Conservation (phyloP, 2,113 vertebrate genomes). For the Pollachius pollachius region DNA sequence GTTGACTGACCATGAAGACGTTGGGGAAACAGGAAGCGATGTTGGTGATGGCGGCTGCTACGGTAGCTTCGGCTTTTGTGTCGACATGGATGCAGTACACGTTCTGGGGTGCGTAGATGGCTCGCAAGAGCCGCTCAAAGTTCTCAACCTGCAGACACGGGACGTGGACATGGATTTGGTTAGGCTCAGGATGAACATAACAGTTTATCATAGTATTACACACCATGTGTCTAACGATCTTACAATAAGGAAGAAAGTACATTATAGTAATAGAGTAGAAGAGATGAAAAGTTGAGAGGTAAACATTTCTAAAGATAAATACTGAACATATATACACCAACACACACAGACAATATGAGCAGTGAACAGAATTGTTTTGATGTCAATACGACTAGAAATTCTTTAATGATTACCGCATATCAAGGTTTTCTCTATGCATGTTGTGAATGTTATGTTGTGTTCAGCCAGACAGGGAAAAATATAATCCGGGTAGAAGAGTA, state of each 20-base stretch:
- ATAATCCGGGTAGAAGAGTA: too few species aligned
- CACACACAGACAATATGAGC: too few species aligned
- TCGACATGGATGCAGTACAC: conserved; percentile 80
- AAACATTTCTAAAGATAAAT: too few species aligned
- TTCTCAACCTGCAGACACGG: conserved; percentile 23
- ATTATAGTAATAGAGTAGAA: neutral
- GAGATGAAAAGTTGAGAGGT: too few species aligned
- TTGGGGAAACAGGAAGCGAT: conserved; percentile 82
- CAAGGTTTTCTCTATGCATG: too few species aligned
- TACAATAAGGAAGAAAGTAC: neutral
- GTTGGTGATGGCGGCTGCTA: conserved; percentile 66
- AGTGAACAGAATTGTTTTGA: neutral
- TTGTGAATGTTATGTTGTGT: neutral
- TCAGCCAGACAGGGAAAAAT: neutral
- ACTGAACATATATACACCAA: too few species aligned
- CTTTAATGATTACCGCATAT: too few species aligned
- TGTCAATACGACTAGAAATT: neutral
- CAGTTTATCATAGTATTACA: neutral
- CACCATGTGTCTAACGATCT: neutral
- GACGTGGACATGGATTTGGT: too few species aligned
- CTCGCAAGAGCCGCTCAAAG: conserved; percentile 49
- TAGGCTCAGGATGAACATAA: neutral
- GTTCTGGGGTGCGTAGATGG: conserved; percentile 61
- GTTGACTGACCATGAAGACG: conserved; percentile 77
- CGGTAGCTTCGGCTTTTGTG: conserved; percentile 73